Evolutionary conservation across 2,888 invertebrate species (phyloP).

Genomic region (Perdita meconis): DNA sequence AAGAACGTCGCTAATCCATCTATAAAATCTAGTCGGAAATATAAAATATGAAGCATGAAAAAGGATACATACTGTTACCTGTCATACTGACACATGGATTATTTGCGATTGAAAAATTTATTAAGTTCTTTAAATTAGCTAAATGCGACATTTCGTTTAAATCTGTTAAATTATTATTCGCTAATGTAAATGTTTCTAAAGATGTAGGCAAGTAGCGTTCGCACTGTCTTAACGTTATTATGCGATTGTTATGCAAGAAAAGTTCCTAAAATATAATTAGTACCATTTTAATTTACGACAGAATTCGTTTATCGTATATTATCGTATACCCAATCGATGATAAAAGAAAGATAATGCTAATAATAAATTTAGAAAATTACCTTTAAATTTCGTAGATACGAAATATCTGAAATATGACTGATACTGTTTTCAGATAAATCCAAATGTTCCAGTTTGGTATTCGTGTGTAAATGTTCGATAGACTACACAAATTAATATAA

Average conservation of each 20-base stretch:
- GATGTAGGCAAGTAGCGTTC: slow-evolving; percentile 92
- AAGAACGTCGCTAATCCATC: slow-evolving; percentile 18
- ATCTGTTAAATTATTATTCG: slow-evolving; percentile 93
- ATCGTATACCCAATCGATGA: slow-evolving; percentile 1
- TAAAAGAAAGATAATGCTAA: slow-evolving; percentile 12
- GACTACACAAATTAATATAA: slow-evolving; percentile 84
- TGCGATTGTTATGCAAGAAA: slow-evolving; percentile 93
- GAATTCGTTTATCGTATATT: slow-evolving; percentile 17
- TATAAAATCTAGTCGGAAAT: slow-evolving; percentile 45
- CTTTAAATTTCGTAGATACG: slow-evolving; percentile 92
- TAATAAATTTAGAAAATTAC: slow-evolving; percentile 83
- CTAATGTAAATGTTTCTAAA: slow-evolving; percentile 90
- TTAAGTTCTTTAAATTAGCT: slow-evolving; percentile 90
- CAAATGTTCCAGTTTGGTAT: slow-evolving; percentile 91
- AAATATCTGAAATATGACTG: slow-evolving; percentile 93
- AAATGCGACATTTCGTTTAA: slow-evolving; percentile 94
- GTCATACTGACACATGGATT: slow-evolving; percentile 95
- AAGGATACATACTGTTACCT: slow-evolving; percentile 92
- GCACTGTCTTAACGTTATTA: slow-evolving; percentile 92
- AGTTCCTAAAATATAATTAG: slow-evolving; percentile 88
- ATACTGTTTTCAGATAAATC: slow-evolving; percentile 96
- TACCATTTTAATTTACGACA: slow-evolving; percentile 47
- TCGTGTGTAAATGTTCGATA: slow-evolving; percentile 95
- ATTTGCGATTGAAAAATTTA: slow-evolving; percentile 93
- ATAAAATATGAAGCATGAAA: slow-evolving; percentile 63